Percentiles rank a stretch among this genome's conserved stretches.
Evolutionary conservation across 1,140 invertebrate genomes (phyloP).

Genomic region (Apis mellifera): Amel_HAv3.1 CM009935.2:11383501-11384000

Average conservation of each 20-base stretch:
- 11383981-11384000: neutral
- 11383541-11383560: neutral
- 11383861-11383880: slow-evolving; percentile 64
- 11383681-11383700: neutral
- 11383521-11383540: neutral
- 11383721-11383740: neutral
- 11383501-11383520: neutral
- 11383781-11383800: neutral
- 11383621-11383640: neutral
- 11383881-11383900: slow-evolving; percentile 60
- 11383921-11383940: slow-evolving; percentile 55
- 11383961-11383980: neutral
- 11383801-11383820: slow-evolving; percentile 24
- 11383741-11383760: neutral
- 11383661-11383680: neutral
- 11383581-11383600: neutral
- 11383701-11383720: neutral
- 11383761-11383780: neutral
- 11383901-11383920: slow-evolving; percentile 65
- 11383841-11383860: slow-evolving; percentile 53
- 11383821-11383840: slow-evolving; percentile 36
- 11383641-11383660: too few relatives aligned
- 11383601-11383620: neutral
- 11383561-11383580: neutral
- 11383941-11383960: slow-evolving; percentile 20